A percentile compares a stretch with the other conserved stretches of the same genome.
These are phyloP conservation scores for Hylia prasina DNA, from an alignment of 2,113 vertebrate genomes.

Conservation along the genomic window DNA sequence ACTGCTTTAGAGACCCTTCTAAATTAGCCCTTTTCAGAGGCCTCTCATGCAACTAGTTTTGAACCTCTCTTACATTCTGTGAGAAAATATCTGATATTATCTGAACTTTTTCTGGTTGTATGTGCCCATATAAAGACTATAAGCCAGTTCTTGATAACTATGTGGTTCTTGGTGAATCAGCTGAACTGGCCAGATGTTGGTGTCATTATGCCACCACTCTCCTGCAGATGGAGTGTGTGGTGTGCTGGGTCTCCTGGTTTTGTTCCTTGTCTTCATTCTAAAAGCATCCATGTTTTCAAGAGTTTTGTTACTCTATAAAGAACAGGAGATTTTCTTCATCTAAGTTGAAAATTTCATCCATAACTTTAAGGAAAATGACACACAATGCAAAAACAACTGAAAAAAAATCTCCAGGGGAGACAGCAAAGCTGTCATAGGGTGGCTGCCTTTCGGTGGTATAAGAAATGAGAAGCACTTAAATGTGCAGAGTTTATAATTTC, in stretches of 20 bases:
- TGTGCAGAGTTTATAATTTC: background rate
- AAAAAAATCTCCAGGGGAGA: background rate
- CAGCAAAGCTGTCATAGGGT: background rate
- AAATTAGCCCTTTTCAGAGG: background rate
- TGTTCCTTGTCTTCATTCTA: background rate
- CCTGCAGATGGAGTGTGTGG: background rate
- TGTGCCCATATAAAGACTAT: background rate
- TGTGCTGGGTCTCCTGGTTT: background rate
- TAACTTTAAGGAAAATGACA: background rate
- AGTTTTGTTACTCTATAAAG: background rate
- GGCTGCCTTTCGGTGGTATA: background rate
- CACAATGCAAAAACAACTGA: background rate
- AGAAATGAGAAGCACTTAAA: background rate
- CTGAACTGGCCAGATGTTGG: rapidly evolving
- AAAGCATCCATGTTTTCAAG: background rate
- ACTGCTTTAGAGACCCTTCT: background rate
- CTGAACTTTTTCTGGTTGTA: background rate
- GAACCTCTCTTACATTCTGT: rapidly evolving
- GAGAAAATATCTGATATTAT: background rate
- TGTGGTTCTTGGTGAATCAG: background rate
- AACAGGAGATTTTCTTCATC: background rate
- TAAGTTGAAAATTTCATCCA: background rate
- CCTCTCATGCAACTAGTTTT: background rate
- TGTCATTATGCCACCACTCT: rapidly evolving
- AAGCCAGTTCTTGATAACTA: background rate